Conservation (phyloP, 2,113 vertebrate species). For the Etia nguti region DNA sequence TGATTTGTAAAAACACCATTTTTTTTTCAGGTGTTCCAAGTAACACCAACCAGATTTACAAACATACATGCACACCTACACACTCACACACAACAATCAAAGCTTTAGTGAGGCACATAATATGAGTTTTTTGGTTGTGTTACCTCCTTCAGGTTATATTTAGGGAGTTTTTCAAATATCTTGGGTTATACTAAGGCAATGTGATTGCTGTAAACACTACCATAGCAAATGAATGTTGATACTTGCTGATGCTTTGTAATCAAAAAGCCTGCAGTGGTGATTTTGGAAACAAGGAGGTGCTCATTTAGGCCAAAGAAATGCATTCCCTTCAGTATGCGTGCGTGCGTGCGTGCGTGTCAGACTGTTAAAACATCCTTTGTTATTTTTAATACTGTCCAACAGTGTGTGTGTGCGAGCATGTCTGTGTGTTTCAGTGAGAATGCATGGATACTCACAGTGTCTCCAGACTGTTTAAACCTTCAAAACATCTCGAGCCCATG, state of each 20-base stretch:
- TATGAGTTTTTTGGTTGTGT: background rate
- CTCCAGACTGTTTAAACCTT: conserved; percentile 88
- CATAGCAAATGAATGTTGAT: conserved; percentile 29
- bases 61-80: background rate
- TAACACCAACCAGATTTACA: background rate
- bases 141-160: background rate
- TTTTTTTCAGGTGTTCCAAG: conserved; percentile 16
- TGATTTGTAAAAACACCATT: conserved; percentile 16
- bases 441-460: conserved; percentile 84
- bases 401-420: background rate
- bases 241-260: conserved; percentile 29
- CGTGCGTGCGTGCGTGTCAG: background rate
- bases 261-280: conserved; percentile 2
- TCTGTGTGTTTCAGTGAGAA: background rate
- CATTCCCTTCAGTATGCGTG: background rate
- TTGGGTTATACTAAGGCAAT: conserved; percentile 12
- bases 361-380: background rate
- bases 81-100: background rate
- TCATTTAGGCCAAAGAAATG: conserved; percentile 24
- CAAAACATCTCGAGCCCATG: conserved; percentile 85
- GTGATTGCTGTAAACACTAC: conserved; percentile 33
- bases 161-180: background rate
- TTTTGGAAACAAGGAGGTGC: conserved; percentile 34
- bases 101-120: background rate
- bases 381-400: background rate